Percentiles rank a stretch among this genome's conserved stretches.
Conservation (phyloP, 2,113 vertebrate species). For the Herpetotheres cachinnans region DNA sequence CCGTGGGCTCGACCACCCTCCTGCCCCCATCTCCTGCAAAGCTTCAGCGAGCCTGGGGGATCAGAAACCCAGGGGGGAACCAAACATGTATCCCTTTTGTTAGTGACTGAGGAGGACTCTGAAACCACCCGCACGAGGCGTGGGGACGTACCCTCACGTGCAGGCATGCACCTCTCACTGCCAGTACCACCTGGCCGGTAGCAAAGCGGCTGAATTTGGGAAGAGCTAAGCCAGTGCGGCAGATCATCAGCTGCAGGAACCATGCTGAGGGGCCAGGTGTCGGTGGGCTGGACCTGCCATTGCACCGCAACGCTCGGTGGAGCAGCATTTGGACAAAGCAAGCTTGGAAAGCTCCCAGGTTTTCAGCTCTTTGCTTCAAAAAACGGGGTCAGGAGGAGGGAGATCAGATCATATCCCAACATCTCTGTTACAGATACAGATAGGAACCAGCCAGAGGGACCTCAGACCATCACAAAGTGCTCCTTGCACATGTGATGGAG, state of each 20-base stretch:
- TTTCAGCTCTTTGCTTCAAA: neutral
- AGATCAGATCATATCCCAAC: neutral
- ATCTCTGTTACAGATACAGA: neutral
- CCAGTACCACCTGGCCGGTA: neutral
- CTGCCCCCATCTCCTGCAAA: neutral
- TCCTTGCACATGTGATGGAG: neutral
- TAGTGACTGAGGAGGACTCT: rapidly evolving
- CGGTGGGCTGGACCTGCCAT: neutral
- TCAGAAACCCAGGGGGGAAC: neutral
- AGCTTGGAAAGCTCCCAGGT: neutral
- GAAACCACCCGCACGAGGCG: rapidly evolving
- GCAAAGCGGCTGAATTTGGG: neutral
- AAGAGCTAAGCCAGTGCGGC: neutral
- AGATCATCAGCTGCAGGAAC: slow-evolving; percentile 20
- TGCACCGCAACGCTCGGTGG: neutral
- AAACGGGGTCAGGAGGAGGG: slow-evolving; percentile 15
- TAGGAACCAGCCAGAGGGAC: neutral
- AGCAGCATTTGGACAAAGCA: neutral
- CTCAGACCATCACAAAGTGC: neutral
- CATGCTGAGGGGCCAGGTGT: slow-evolving; percentile 30
- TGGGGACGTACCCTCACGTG: neutral
- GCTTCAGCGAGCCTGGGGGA: rapidly evolving
- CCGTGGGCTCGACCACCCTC: neutral
- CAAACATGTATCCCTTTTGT: rapidly evolving
- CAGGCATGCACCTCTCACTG: neutral